These are phyloP conservation scores for Coelopa pilipes DNA, from an alignment of 2,888 invertebrate species.

Conservation along the genomic window DNA sequence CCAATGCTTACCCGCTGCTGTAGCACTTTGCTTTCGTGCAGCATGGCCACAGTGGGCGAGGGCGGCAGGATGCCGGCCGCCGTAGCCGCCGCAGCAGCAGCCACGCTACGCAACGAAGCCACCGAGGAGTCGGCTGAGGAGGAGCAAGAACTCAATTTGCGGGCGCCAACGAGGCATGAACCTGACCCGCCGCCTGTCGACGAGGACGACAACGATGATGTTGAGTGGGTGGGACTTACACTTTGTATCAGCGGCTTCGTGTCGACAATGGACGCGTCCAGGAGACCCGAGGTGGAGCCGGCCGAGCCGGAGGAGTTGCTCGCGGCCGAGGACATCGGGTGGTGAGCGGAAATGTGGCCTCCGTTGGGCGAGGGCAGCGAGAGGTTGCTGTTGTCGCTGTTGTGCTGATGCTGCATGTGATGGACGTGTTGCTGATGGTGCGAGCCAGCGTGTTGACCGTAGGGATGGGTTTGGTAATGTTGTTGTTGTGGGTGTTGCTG, in stretches of 20 bases:
- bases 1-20: slow-evolving; percentile 86
- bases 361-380: slow-evolving; percentile 82
- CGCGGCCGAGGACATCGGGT: slow-evolving; percentile 57
- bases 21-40: slow-evolving; percentile 74
- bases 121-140: slow-evolving; percentile 44
- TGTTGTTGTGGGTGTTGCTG: slow-evolving; percentile 50
- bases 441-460: slow-evolving; percentile 54
- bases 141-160: slow-evolving; percentile 34
- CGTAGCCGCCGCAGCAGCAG: slow-evolving; percentile 51
- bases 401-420: slow-evolving; percentile 46
- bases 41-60: slow-evolving; percentile 56
- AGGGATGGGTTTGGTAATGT: slow-evolving; percentile 58
- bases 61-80: slow-evolving; percentile 51
- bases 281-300: slow-evolving; percentile 67
- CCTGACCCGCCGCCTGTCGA: slow-evolving; percentile 31
- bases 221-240: slow-evolving; percentile 75
- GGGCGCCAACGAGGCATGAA: not conserved
- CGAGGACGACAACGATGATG: slow-evolving; percentile 36
- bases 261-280: slow-evolving; percentile 72
- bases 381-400: slow-evolving; percentile 74
- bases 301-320: slow-evolving; percentile 72
- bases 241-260: slow-evolving; percentile 77
- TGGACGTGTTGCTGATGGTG: slow-evolving; percentile 49
- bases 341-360: slow-evolving; percentile 51
- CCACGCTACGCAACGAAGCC: slow-evolving; percentile 47